These are phyloP conservation scores for Zeuzera pyrina DNA, from an alignment of 2,888 invertebrate species.

Conservation along the genomic window DNA sequence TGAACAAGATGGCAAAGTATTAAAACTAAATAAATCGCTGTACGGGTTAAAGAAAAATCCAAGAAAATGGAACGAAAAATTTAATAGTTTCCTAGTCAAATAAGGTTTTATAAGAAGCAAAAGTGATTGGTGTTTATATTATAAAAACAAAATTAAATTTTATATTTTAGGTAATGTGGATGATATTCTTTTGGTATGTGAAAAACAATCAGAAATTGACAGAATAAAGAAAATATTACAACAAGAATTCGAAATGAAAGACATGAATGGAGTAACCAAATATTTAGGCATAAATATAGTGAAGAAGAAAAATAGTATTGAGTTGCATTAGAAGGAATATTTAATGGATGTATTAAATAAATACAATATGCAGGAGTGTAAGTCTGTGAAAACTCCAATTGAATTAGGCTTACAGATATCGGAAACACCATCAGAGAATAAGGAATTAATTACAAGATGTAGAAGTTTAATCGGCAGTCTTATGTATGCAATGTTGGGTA, in stretches of 20 bases:
- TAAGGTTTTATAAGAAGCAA: constrained; percentile 1
- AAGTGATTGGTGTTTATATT: constrained; percentile 1
- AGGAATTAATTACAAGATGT: constrained; percentile 1
- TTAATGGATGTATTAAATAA: constrained; percentile 1
- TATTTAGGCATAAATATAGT: constrained; percentile 6
- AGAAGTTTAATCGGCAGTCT: constrained; percentile 5
- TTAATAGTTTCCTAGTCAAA: not conserved
- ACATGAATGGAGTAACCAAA: constrained; percentile 2
- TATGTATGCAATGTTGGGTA: too few relatives aligned
- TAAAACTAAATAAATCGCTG: not conserved
- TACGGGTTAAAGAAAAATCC: not conserved
- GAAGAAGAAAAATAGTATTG: not conserved
- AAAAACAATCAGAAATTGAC: constrained; percentile 1
- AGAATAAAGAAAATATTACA: constrained; percentile 2
- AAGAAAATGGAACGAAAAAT: constrained; percentile 1
- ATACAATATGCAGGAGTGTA: constrained; percentile 3
- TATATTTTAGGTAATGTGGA: constrained; percentile 4
- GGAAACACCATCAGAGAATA: constrained; percentile 2
- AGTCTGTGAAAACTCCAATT: constrained; percentile 3
- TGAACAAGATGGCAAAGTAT: constrained; percentile 1
- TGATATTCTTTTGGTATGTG: not conserved
- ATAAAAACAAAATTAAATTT: not conserved
- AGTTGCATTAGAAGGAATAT: not conserved
- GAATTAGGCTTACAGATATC: not conserved
- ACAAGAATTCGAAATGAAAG: constrained; percentile 6